Percentiles rank a stretch among this genome's conserved stretches.
These are phyloP conservation scores for Toxotes chatareus DNA, from an alignment of 2,113 vertebrate species.

Conservation along the genomic window DNA sequence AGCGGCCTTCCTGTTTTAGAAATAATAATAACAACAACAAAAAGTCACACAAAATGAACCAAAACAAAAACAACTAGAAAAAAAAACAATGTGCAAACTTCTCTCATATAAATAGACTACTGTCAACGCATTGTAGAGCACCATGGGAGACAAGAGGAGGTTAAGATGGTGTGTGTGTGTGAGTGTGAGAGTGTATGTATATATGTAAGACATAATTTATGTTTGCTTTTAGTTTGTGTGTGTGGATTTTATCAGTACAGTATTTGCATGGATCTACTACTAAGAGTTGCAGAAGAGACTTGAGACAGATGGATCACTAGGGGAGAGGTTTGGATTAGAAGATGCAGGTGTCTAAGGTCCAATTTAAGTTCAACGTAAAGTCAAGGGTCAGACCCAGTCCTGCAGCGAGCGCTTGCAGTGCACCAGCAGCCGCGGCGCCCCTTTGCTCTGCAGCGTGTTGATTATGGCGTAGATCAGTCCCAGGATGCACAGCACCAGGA, in stretches of 20 bases:
- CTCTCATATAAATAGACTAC: conserved; percentile 82
- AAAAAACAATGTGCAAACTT: conserved; percentile 81
- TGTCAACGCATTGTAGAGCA: conserved; percentile 85
- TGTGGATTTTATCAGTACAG: conserved; percentile 44
- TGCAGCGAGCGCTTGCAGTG: conserved; percentile 98
- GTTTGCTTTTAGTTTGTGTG: conserved; percentile 34
- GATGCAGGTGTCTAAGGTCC: conserved; percentile 45
- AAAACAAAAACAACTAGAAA: conserved; percentile 60
- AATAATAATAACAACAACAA: conserved; percentile 58
- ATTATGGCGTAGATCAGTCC: conserved; percentile 93
- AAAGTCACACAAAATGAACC: conserved; percentile 68
- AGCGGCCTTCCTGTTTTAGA: conserved; percentile 68
- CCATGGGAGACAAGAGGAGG: conserved; percentile 80
- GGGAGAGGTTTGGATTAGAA: conserved; percentile 43
- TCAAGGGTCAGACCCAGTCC: conserved; percentile 93
- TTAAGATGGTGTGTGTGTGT: conserved; percentile 51
- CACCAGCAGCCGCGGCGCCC: conserved; percentile 90
- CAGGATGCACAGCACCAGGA: conserved; percentile 94
- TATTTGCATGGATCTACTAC: conserved; percentile 63
- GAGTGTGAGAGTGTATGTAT: conserved; percentile 16
- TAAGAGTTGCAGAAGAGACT: conserved; percentile 54
- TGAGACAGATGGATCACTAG: conserved; percentile 44
- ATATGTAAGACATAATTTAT: conserved; percentile 41
- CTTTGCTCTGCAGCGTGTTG: conserved; percentile 96
- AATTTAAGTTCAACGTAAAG: conserved; percentile 53